phyloP scores from a whole-genome alignment of 2,888 invertebrate species.

The Agrotis ipsilon region DNA sequence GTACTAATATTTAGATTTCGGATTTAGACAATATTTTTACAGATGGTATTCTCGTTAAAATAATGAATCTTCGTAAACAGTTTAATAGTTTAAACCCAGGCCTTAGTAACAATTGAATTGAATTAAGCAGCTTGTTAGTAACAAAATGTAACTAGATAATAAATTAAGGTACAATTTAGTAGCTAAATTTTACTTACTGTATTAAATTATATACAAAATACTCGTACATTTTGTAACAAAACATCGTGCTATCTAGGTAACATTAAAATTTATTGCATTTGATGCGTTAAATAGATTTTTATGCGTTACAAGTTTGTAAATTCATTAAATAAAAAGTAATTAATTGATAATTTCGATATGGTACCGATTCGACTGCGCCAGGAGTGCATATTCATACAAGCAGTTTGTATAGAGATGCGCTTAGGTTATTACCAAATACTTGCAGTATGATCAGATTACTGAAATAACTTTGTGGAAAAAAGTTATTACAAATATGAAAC shows the following conservation, averaged over 20 bases:
- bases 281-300: constrained; percentile 73
- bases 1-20: too few species aligned
- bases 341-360: constrained; percentile 59
- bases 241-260: constrained; percentile 80
- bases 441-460: not conserved
- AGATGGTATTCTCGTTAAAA: not conserved
- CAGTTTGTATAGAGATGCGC: constrained; percentile 14
- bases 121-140: constrained; percentile 28
- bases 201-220: constrained; percentile 78
- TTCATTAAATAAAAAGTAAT: constrained; percentile 30
- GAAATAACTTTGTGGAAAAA: not conserved
- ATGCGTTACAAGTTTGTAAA: constrained; percentile 37
- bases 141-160: constrained; percentile 23
- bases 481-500: too few species aligned
- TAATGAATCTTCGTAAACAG: not conserved
- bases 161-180: constrained; percentile 39
- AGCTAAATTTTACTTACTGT: constrained; percentile 38
- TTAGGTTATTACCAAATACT: not conserved
- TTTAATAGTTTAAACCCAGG: not conserved
- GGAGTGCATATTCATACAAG: constrained; percentile 12
- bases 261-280: constrained; percentile 82
- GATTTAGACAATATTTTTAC: not conserved
- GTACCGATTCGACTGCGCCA: constrained; percentile 23
- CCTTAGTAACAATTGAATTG: constrained; percentile 27
- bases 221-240: constrained; percentile 68